phyloP scores from a whole-genome alignment of 2,797 vertebrate species.

The Aselliscus stoliczkanus region DNA sequence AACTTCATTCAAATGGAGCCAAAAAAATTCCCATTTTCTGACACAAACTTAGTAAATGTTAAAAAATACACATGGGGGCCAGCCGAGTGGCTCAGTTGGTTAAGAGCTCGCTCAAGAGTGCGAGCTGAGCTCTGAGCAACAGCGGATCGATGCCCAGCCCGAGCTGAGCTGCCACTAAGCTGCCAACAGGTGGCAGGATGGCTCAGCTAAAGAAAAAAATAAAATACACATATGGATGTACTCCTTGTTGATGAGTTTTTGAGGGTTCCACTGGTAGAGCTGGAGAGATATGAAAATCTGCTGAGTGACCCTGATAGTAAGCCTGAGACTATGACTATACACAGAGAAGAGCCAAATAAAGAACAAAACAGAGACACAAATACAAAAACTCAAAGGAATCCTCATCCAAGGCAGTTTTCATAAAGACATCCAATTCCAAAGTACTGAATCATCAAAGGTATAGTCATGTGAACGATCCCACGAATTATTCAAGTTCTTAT shows the following conservation, averaged over 20 bases:
- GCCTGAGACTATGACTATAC: not conserved
- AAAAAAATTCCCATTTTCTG: not conserved
- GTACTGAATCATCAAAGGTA: not conserved
- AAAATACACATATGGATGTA: not conserved
- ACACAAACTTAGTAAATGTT: not conserved
- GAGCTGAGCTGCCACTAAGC: no score
- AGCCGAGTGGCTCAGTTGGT: no score
- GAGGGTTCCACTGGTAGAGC: not conserved
- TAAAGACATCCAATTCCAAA: not conserved
- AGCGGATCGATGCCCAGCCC: no score
- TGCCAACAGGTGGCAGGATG: no score
- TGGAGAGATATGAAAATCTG: not conserved
- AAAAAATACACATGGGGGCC: slow-evolving; percentile 21
- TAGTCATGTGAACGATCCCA: not conserved
- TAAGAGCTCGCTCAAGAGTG: no score
- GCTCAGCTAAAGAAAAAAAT: no score
- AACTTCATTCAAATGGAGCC: not conserved
- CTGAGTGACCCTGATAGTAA: not conserved
- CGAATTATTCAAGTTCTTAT: not conserved
- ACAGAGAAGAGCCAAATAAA: not conserved
- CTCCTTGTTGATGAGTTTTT: not conserved
- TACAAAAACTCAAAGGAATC: not conserved
- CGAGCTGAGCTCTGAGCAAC: no score
- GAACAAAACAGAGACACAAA: not conserved
- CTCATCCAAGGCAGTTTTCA: not conserved